These are phyloP conservation scores for Chironomus riparius DNA, from an alignment of 2,888 invertebrate species.

Conservation along the genomic window DNA sequence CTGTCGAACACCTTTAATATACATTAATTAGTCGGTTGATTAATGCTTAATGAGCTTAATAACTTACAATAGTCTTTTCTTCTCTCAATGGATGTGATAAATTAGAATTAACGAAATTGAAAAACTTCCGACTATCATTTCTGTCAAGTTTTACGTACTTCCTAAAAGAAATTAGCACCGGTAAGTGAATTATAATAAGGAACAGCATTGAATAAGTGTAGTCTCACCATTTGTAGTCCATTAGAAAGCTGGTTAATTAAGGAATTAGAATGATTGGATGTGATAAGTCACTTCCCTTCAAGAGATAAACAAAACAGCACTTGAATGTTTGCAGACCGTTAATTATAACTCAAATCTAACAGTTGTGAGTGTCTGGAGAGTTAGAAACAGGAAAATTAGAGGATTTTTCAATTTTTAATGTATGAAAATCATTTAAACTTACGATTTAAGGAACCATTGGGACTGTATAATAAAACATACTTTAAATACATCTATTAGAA, in stretches of 20 bases:
- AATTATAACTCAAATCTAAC: too few relatives aligned
- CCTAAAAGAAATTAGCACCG: conserved; percentile 7
- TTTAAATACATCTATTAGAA: too few relatives aligned
- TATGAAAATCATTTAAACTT: too few relatives aligned
- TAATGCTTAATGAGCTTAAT: conserved; percentile 9
- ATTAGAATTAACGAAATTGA: conserved; percentile 12
- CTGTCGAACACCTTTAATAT: conserved; percentile 46
- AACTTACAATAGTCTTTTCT: conserved; percentile 8
- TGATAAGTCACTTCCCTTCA: too few relatives aligned
- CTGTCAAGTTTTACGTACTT: conserved; percentile 16
- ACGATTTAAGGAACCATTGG: too few relatives aligned
- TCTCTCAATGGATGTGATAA: conserved; percentile 15
- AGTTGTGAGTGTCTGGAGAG: too few relatives aligned
- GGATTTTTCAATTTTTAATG: too few relatives aligned
- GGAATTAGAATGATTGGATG: too few relatives aligned
- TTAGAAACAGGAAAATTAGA: too few relatives aligned
- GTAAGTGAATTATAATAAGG: neutral
- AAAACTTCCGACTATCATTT: neutral
- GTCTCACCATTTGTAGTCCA: conserved; percentile 22
- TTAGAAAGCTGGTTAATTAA: neutral
- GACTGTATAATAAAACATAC: too few relatives aligned
- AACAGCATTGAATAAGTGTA: neutral
- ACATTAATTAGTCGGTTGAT: conserved; percentile 13
- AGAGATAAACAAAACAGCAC: too few relatives aligned
- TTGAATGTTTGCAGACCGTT: too few relatives aligned